Base-by-base conservation (phyloP, 2,888 invertebrate genomes). In the Galerucella pusilla region DNA sequence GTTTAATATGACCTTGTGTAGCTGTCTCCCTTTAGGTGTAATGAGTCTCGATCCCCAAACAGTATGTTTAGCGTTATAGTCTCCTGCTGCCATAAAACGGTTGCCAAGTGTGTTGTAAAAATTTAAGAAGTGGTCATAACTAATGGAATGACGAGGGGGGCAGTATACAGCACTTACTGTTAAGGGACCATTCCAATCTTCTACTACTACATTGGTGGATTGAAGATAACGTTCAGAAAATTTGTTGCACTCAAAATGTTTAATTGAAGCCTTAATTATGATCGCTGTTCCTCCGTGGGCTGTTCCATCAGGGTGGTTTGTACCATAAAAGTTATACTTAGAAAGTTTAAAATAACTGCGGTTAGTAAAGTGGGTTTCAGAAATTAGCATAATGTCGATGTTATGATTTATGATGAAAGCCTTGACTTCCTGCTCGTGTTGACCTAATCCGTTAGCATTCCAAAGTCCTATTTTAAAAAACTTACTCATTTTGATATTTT, bases 371-470 rank as follows among this genome's bases (percentile, higher is more conserved):
- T 45, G 45, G 6, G 45, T 45, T 45, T 45, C 45, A 45, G 7
- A 9, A 45, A 45, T 45, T 9, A 45, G 45, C 10, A 10, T 45
- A 20, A 45, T 45, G 45, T 45, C 45, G 6, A 77, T 54, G 68
- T 57, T 68, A 71, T 79, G 65, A 71, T 73, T 72, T 67, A 61
- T 77, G 66, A 69, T 69, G 66, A 78, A 57, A 59, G 25, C 61
- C 73, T 77, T 76, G 42, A 80, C 57, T 72, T 80, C 79, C n/a
- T 79, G 71, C 45, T 77, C 72, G 73, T 78, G 78, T 69, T 78
- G 75, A 60, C 77, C 59, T 6, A 79, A 67, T 20, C 78, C 79
- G 68, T 79, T 81, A 70, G 78, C 75, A 71, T 79, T 79, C 77
- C 77, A 81, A 65, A 59, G n/a, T 9, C 42, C 69, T 25, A 69